Base-by-base conservation (phyloP, 2,113 vertebrate genomes). In the Taurulus bubalis region DNA sequence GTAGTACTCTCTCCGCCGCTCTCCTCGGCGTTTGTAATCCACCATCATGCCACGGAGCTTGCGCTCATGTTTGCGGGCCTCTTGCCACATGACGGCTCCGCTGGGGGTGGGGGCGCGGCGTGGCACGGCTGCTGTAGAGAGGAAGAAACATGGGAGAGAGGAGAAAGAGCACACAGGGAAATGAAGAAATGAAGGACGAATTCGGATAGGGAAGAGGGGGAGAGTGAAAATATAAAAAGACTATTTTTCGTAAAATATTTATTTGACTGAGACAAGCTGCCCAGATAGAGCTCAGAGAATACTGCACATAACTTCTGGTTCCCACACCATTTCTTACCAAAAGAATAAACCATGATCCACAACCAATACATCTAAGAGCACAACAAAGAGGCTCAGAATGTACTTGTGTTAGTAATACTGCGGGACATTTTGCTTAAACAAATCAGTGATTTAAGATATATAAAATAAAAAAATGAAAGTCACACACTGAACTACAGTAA, bases 1-100 rank as follows among this genome's bases (percentile, higher is more conserved):
- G 9, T 98, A 98, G 94, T 97, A 98, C 75, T 98, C 97, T 11
- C 97, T 85, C n/a, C 97, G 95, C 4, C 97, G 94, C 71, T 98
- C 97, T 0, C 96, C 97, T 28, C 97, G 95, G 79, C 97, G 97
- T 73, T 98, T 98, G 91, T 98, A 98, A 81, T 98, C 97, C 2
- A 98, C 97, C 97, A 98, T 98, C 97, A 98, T 98, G 78, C 97
- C 97, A 12, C 97, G 96, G 69, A 98, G 96, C 94, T 98, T 98
- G 81, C 97, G 97, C 95, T 98, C 97, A 76, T 98, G 97, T 67
- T 98, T 98, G 85, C 97, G 96, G 83, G 97, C 97, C 92, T 98
- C 97, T 89, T 98, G 97, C 97, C 97, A 98, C 97, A 98, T 98
- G 79, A 96, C 95, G 87, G 95, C 91, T 82, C 93, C 94, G 94